A percentile compares a stretch with the other conserved stretches of the same genome.
These are phyloP conservation scores for Colletes gigas DNA, from an alignment of 1,140 invertebrate genomes.

Conservation along the genomic window DNA sequence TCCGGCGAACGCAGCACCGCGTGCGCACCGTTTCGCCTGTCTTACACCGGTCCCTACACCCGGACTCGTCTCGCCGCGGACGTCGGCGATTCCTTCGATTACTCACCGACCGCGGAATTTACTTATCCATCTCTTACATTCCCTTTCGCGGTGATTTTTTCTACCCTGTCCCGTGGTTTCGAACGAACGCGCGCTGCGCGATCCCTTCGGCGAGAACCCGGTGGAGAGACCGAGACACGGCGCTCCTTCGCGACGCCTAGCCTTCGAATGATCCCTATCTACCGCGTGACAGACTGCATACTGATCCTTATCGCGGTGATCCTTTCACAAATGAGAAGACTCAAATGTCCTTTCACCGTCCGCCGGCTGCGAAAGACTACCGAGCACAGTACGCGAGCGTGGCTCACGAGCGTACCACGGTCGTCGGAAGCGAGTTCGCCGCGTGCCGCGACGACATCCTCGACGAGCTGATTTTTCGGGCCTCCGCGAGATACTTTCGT, in stretches of 20 bases:
- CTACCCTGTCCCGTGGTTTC: neutral
- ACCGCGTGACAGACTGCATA: slow-evolving; percentile 14
- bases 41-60: neutral
- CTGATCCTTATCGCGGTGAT: slow-evolving; percentile 21
- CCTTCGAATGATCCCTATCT: slow-evolving; percentile 5
- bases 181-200: too few relatives aligned
- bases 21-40: neutral
- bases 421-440: neutral
- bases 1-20: slow-evolving; percentile 19
- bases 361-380: neutral
- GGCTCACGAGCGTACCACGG: neutral
- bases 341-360: slow-evolving; percentile 8
- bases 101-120: slow-evolving; percentile 23
- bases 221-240: neutral
- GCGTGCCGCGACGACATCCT: too few relatives aligned
- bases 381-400: too few relatives aligned
- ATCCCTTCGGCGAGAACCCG: neutral
- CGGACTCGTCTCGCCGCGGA: neutral
- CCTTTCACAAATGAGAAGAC: slow-evolving; percentile 18
- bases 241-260: neutral
- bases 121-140: slow-evolving; percentile 22
- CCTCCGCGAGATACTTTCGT: neutral
- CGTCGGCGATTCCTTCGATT: slow-evolving; percentile 19
- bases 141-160: slow-evolving; percentile 12
- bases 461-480: too few relatives aligned